Evolutionary conservation across 2,888 invertebrate genomes (phyloP).

Genomic region (Acanthacorydalis orientalis): DNA sequence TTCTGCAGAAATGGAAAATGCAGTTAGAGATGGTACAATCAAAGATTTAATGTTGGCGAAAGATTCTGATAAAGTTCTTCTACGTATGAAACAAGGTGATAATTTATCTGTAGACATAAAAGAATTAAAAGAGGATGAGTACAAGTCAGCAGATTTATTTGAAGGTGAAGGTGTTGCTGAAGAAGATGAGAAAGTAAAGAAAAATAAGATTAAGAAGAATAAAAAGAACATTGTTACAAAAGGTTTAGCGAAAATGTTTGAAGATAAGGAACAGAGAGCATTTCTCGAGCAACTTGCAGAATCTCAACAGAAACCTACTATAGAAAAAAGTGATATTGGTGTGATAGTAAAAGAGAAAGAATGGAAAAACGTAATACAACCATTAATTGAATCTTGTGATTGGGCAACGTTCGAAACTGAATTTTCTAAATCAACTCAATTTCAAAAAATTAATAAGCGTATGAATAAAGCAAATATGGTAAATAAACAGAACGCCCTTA

Average conservation of each 20-base stretch:
- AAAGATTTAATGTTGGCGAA: constrained; percentile 61
- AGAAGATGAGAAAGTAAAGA: constrained; percentile 37
- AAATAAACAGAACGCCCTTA: background rate
- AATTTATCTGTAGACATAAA: constrained; percentile 57
- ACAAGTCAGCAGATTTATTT: constrained; percentile 31
- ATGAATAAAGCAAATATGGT: constrained; percentile 19
- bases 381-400: constrained; percentile 44
- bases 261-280: constrained; percentile 54
- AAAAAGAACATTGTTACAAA: constrained; percentile 34
- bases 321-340: constrained; percentile 26
- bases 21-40: constrained; percentile 60
- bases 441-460: constrained; percentile 16
- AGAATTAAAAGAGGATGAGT: constrained; percentile 34
- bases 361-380: constrained; percentile 45
- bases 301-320: constrained; percentile 23
- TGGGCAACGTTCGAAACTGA: constrained; percentile 47
- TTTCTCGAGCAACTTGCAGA: constrained; percentile 21
- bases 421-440: constrained; percentile 29
- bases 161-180: constrained; percentile 55
- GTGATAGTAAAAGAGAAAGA: constrained; percentile 28
- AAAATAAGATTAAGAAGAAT: constrained; percentile 20
- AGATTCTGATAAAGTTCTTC: constrained; percentile 54
- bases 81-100: constrained; percentile 54
- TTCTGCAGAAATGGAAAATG: constrained; percentile 54
- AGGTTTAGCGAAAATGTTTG: constrained; percentile 54